A percentile compares a stretch with the other conserved stretches of the same genome.
These are phyloP conservation scores for Dasysyrphus albostriatus DNA, from an alignment of 2,888 invertebrate species.

Conservation along the genomic window DNA sequence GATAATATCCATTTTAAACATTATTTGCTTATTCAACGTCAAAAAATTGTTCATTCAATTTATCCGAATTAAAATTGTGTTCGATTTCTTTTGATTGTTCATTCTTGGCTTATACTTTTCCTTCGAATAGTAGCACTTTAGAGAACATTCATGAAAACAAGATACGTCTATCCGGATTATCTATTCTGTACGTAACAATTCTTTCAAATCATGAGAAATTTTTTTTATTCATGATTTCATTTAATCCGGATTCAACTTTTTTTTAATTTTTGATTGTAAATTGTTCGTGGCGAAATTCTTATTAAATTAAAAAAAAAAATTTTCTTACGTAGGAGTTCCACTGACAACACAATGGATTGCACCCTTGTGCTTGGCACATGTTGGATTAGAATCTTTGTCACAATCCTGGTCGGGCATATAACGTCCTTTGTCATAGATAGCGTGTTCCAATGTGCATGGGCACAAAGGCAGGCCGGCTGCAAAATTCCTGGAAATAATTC, in stretches of 20 bases:
- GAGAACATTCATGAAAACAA: too few relatives aligned
- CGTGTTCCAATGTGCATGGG: conserved; percentile 96
- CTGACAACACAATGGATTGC: conserved; percentile 97
- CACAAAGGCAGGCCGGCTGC: conserved; percentile 93
- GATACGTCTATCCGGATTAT: neutral
- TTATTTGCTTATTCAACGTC: too few relatives aligned
- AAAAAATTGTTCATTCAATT: too few relatives aligned
- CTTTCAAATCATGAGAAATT: neutral
- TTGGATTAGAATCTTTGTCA: conserved; percentile 95
- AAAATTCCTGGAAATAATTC: conserved; percentile 87
- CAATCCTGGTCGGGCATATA: conserved; percentile 95
- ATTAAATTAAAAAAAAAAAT: neutral
- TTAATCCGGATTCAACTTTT: neutral
- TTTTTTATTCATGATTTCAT: neutral
- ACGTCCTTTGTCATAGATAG: conserved; percentile 95
- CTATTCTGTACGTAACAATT: neutral
- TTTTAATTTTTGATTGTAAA: neutral
- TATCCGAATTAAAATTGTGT: too few relatives aligned
- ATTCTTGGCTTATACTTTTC: too few relatives aligned
- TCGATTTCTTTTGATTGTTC: too few relatives aligned
- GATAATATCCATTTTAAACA: too few relatives aligned
- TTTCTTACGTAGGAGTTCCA: conserved; percentile 93
- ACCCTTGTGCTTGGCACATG: conserved; percentile 94
- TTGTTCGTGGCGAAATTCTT: neutral
- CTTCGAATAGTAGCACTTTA: too few relatives aligned